A percentile compares a stretch with the other conserved stretches of the same genome.
phyloP scores from a whole-genome alignment of 2,113 vertebrate species.

The Crotalus viridis region DNA sequence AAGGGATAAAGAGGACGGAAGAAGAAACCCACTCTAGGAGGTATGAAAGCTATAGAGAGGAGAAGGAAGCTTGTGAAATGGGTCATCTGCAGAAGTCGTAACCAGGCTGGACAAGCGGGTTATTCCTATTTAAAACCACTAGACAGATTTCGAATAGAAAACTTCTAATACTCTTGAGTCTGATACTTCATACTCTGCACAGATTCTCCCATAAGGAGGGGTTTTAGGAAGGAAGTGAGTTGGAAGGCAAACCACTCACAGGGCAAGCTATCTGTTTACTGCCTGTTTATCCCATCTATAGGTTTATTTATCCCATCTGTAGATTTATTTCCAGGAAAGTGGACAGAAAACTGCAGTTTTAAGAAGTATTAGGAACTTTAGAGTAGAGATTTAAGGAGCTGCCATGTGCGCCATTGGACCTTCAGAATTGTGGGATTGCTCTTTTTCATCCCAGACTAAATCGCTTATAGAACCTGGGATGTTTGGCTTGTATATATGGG shows the following conservation, averaged over 20 bases:
- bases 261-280: neutral
- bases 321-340: neutral
- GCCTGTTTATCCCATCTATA: neutral
- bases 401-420: rapidly evolving
- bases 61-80: neutral
- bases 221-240: neutral
- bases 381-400: neutral
- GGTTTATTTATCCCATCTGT: neutral
- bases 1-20: neutral
- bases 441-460: neutral
- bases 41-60: neutral
- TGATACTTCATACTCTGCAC: neutral
- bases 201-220: neutral
- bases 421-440: neutral
- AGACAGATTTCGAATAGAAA: neutral
- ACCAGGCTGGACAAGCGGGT: neutral
- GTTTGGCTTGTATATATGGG: neutral
- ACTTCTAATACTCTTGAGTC: neutral
- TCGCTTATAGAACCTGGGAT: neutral
- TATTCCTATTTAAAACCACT: neutral
- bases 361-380: neutral
- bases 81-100: neutral
- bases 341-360: neutral
- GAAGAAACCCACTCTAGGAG: neutral
- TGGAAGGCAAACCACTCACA: neutral